These are phyloP conservation scores for Sesia bembeciformis DNA, from an alignment of 2,888 invertebrate species.

Conservation along the genomic window DNA sequence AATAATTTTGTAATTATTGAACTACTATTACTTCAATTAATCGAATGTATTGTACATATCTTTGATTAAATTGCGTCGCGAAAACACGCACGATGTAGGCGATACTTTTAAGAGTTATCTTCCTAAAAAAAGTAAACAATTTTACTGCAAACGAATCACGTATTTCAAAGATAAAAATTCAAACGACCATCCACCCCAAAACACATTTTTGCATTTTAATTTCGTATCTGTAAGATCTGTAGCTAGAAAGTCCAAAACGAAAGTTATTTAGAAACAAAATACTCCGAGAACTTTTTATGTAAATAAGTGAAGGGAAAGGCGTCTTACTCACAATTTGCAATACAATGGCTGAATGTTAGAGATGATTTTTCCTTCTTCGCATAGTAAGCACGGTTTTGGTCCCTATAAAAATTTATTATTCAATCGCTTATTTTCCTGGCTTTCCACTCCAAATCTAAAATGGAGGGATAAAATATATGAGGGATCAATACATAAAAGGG, in stretches of 20 bases:
- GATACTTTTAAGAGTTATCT: too few species aligned
- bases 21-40: too few species aligned
- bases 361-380: constrained; percentile 68
- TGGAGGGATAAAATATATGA: constrained; percentile 52
- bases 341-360: constrained; percentile 65
- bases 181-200: too few species aligned
- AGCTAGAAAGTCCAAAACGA: constrained; percentile 31
- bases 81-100: too few species aligned
- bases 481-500: constrained; percentile 40
- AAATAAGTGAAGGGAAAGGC: constrained; percentile 60
- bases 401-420: constrained; percentile 68
- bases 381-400: constrained; percentile 59
- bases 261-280: constrained; percentile 60
- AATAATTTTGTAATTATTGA: too few species aligned
- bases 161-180: too few species aligned
- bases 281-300: constrained; percentile 58
- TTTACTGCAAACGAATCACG: too few species aligned
- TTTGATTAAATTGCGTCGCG: too few species aligned
- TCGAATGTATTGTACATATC: too few species aligned
- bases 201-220: too few species aligned
- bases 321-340: constrained; percentile 68
- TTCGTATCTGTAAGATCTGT: background rate
- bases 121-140: too few species aligned
- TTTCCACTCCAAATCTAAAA: constrained; percentile 49
- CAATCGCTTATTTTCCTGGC: constrained; percentile 61